phyloP scores from a whole-genome alignment of 1,140 invertebrate species.

The Drosophila hydei region DNA sequence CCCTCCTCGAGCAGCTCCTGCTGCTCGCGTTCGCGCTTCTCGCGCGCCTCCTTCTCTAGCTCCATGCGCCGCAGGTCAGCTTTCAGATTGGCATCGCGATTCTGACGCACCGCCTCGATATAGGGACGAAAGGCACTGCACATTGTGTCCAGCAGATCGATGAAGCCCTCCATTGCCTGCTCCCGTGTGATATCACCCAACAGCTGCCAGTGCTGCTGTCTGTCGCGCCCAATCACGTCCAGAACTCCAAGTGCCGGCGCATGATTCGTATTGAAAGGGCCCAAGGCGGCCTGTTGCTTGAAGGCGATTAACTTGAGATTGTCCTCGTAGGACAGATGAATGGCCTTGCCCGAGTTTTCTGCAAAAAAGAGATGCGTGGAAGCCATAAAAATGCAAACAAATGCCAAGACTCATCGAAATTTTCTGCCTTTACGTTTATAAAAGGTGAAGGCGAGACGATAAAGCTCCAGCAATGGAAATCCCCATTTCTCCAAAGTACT shows the following conservation, averaged over 20 bases:
- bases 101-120: constrained; percentile 94
- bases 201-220: constrained; percentile 96
- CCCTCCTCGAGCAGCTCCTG: constrained; percentile 86
- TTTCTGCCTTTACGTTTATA: constrained; percentile 90
- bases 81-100: constrained; percentile 90
- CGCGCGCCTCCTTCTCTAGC: constrained; percentile 83
- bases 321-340: constrained; percentile 97
- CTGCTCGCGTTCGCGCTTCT: constrained; percentile 84
- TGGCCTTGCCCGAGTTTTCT: constrained; percentile 98
- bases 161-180: constrained; percentile 96
- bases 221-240: constrained; percentile 97
- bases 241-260: constrained; percentile 94
- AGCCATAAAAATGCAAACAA: constrained; percentile 40
- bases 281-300: constrained; percentile 95
- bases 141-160: constrained; percentile 92
- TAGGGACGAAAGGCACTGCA: constrained; percentile 96
- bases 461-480: constrained; percentile 91
- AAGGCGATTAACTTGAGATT: constrained; percentile 95
- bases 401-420: constrained; percentile 23
- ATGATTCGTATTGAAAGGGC: constrained; percentile 91
- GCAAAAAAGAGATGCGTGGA: constrained; percentile 68
- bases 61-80: constrained; percentile 83
- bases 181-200: constrained; percentile 93
- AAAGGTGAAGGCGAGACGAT: constrained; percentile 92
- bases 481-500: constrained; percentile 86